Evolutionary conservation across 2,113 vertebrate species (phyloP), one percentile per base, ranked within the genome.

Genomic region (Notothenia rossii): DNA sequence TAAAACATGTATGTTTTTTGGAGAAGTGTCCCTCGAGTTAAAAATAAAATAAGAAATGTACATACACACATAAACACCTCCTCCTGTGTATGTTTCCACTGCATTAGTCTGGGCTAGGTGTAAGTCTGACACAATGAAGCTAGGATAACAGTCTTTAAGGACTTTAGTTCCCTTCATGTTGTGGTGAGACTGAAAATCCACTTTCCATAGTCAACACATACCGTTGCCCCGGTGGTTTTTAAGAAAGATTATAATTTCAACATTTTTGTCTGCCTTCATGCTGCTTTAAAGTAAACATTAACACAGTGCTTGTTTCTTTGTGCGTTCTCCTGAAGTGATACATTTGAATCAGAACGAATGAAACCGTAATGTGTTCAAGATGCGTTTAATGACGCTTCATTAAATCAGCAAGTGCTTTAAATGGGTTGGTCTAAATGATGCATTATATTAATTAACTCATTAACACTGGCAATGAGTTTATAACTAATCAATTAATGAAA

Each of bases 151-250:
- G 68, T 50, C 66, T 75, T 77, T 83, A 43, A 43, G 53, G 43
- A 50, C 63, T 17, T 59, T 49, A 60, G n/a, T 9, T 63, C 51
- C 46, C 90, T 88, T 88, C 67, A 87, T 72, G 51, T 69, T 58
- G 13, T 67, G 60, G 72, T 40, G 64, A 81, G 50, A 82, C 75
- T 33, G 18, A 72, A 60, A 71, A 86, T 68, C 48, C 60, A 69
- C 62, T 59, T 82, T 77, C 36, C 58, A 40, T 40, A 15, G 56
- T 72, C 75, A 77, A 91, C 51, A 71, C 25, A 72, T 36, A 71
- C 2, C 50, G 76, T 84, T 77, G 43, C 77, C 72, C 9, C 33
- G 51, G 66, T 45, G 4, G 6, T 40, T 36, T 53, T 36, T 45
- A 25, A 49, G 72, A 72, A 75, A 74, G 20, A 18, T 59, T 14